phyloP scores from a whole-genome alignment of 2,888 invertebrate species.

The Melanotus villosus region DNA sequence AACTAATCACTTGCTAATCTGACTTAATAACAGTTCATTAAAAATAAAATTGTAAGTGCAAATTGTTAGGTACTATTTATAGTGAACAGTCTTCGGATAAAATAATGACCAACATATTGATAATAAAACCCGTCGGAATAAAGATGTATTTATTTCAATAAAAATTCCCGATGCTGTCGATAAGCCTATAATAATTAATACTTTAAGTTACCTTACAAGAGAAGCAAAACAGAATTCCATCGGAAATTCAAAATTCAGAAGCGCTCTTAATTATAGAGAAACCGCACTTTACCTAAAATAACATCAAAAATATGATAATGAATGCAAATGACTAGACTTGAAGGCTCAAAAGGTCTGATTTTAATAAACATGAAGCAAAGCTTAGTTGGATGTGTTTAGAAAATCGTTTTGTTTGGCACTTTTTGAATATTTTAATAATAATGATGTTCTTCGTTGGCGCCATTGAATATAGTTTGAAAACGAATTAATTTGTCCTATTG shows the following conservation, averaged over 20 bases:
- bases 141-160: conserved; percentile 21
- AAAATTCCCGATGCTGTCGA: conserved; percentile 32
- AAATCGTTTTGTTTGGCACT: conserved; percentile 38
- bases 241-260: conserved; percentile 46
- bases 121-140: background rate
- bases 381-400: conserved; percentile 38
- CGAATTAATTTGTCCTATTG: conserved; percentile 34
- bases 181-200: conserved; percentile 33
- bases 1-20: no score
- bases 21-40: no score
- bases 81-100: background rate
- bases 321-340: conserved; percentile 45
- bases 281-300: conserved; percentile 46
- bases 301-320: conserved; percentile 49
- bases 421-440: conserved; percentile 48
- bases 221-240: conserved; percentile 24
- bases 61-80: conserved; percentile 3
- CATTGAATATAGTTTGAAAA: conserved; percentile 33
- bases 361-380: conserved; percentile 43
- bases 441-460: conserved; percentile 40
- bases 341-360: conserved; percentile 36
- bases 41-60: background rate
- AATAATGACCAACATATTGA: background rate
- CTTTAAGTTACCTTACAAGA: conserved; percentile 14
- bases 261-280: conserved; percentile 48